Percentiles rank a stretch among this genome's conserved stretches.
These are phyloP conservation scores for Scaptomyza hsui DNA, from an alignment of 1,140 invertebrate species.

Conservation along the genomic window DNA sequence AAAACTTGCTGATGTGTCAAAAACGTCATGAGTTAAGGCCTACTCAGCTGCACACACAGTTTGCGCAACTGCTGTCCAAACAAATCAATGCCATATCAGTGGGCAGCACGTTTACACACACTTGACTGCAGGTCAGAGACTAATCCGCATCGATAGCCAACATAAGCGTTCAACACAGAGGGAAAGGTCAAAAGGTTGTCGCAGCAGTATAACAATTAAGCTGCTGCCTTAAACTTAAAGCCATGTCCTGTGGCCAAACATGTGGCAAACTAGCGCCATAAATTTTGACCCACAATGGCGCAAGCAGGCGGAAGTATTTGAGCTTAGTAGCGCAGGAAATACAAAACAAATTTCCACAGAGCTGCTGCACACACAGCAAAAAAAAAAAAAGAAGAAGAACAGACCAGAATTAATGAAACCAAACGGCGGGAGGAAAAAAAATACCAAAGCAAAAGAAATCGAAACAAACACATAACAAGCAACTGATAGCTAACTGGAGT, in stretches of 20 bases:
- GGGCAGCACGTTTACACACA: not conserved
- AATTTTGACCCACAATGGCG: conserved; percentile 60
- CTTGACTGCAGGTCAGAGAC: conserved; percentile 9
- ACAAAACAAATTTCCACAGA: conserved; percentile 71
- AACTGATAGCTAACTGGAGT: conserved; percentile 9
- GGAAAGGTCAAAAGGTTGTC: conserved; percentile 42
- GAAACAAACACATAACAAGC: conserved; percentile 20
- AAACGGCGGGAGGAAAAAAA: conserved; percentile 36
- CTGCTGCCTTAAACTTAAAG: conserved; percentile 34
- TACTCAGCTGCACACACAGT: conserved; percentile 21
- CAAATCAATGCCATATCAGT: conserved; percentile 31
- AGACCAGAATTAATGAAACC: conserved; percentile 65
- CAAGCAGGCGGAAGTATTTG: conserved; percentile 73
- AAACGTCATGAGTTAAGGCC: not conserved
- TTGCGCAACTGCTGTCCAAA: conserved; percentile 21
- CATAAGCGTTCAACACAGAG: conserved; percentile 9
- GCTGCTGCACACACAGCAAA: conserved; percentile 9
- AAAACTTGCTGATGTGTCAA: not conserved
- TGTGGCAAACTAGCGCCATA: conserved; percentile 70
- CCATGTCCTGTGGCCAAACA: conserved; percentile 31
- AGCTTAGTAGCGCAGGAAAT: conserved; percentile 64
- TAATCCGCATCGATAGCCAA: conserved; percentile 29
- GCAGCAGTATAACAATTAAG: conserved; percentile 31
- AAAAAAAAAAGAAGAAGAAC: too few species aligned
- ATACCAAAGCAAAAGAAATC: conserved; percentile 26